Conservation (phyloP, 2,888 invertebrate species). For the Rhingia rostrata region DNA sequence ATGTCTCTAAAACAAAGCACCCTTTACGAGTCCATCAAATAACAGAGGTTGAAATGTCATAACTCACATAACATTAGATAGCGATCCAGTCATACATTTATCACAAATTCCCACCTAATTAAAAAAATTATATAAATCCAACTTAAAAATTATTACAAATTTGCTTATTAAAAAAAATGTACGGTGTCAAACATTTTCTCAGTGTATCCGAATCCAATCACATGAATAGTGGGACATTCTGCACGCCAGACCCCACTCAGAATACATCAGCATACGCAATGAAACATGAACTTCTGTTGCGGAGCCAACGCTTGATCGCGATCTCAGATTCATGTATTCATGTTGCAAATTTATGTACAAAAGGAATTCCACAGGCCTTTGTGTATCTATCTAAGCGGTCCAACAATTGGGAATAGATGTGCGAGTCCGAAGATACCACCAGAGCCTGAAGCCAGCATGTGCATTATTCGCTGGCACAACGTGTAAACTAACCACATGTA, state of each 20-base stretch:
- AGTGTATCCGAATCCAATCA: conserved; percentile 27
- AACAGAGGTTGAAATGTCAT: no score
- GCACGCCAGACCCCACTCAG: conserved; percentile 24
- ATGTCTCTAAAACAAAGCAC: no score
- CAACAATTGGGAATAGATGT: conserved; percentile 61
- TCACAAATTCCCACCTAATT: no score
- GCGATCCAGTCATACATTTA: no score
- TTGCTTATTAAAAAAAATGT: no score
- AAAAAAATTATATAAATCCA: no score
- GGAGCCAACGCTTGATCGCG: conserved; percentile 61
- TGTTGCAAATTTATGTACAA: conserved; percentile 73
- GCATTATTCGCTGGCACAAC: conserved; percentile 59
- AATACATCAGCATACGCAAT: conserved; percentile 74
- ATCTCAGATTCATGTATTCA: conserved; percentile 72
- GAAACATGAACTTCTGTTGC: conserved; percentile 59
- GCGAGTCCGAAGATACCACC: conserved; percentile 24
- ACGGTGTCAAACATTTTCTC: conserved; percentile 1
- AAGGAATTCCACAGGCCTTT: conserved; percentile 63
- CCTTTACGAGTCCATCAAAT: no score
- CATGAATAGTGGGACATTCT: conserved; percentile 33
- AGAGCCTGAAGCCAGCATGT: conserved; percentile 51
- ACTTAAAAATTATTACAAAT: no score
- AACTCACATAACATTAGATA: no score
- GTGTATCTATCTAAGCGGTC: conserved; percentile 25
- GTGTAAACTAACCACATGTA: conserved; percentile 74